Conservation (phyloP, 2,888 invertebrate species). For the Dichetophora obliterata region DNA sequence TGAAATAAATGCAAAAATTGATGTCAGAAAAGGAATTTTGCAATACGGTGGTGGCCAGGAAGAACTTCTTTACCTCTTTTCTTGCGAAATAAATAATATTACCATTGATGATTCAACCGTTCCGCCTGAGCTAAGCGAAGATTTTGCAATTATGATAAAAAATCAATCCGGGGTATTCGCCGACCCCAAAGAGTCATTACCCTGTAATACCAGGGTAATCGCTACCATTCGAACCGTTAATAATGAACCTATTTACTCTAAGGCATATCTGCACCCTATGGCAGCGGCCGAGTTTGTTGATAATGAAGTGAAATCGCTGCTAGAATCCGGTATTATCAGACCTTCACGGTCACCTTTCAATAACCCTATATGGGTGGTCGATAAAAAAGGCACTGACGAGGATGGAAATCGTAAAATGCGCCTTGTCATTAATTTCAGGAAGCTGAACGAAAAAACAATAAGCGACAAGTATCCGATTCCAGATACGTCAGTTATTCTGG, state of each 20-base stretch:
- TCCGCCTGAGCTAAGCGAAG: constrained; percentile 15
- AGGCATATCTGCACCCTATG: constrained; percentile 28
- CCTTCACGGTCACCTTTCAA: neutral
- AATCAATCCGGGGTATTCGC: neutral
- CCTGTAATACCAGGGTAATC: constrained; percentile 36
- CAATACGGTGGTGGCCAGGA: too few species aligned
- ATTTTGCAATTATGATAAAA: constrained; percentile 2
- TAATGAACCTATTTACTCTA: constrained; percentile 18
- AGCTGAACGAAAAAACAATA: too few species aligned
- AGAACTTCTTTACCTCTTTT: too few species aligned
- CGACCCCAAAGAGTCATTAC: neutral
- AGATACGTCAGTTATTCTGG: neutral
- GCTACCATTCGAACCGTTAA: constrained; percentile 40
- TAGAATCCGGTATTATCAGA: too few species aligned
- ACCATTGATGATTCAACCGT: constrained; percentile 30
- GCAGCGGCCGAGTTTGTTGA: neutral
- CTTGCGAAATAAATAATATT: too few species aligned
- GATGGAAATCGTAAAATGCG: too few species aligned
- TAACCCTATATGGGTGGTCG: too few species aligned
- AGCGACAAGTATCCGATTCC: neutral
- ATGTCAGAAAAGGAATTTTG: neutral
- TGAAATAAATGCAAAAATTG: neutral
- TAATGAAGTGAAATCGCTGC: too few species aligned
- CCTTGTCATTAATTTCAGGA: too few species aligned
- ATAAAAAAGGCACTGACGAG: neutral